Base-by-base conservation (phyloP, 2,888 invertebrate species). In the Tryphoninae sp. region DNA sequence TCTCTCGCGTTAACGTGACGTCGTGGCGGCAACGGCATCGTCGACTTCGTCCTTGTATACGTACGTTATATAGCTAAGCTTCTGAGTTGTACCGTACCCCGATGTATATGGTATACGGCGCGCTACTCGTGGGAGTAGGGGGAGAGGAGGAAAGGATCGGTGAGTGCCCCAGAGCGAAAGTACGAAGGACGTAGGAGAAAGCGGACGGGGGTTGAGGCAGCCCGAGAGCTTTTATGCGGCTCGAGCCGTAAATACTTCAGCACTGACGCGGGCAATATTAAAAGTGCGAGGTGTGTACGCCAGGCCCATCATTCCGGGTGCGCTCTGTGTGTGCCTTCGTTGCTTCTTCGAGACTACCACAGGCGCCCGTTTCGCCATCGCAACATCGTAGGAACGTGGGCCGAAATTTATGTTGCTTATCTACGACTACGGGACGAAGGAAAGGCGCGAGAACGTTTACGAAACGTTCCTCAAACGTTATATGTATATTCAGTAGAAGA, bases 241-340 rank as follows among this genome's bases (percentile, higher is more conserved):
- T 81, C 82, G 73, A 86, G 88, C 86, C 88, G 89, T 90, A 90
- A 90, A 90, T 90, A 90, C 89, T 89, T 90, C 89, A 89, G 83
- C 84, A 83, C 84, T 87, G 89, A 90, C 89, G 86, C 86, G 86
- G 85, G 88, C 89, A 90, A 90, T 90, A 91, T 90, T 89, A 89
- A 89, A 89, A 88, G 88, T 87, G 87, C 88, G 86, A 87, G 86
- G 86, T 87, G 86, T 87, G 84, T 88, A 88, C 86, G 83, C 81
- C 82, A 80, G 83, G 83, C 84, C 87, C 86, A 88, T 89, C 89
- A 88, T 88, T 87, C 86, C 81, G 11, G 81, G 85, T 85, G 83
- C 88, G 75, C 76, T 53, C 59, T 62, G 76, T 79, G 58, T 53
- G 73, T 33, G 33, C 33, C 75, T 62, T 51, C 61, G 33, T 65